A percentile compares a stretch with the other conserved stretches of the same genome.
These are phyloP conservation scores for Cygnus buccinator DNA, from an alignment of 2,113 vertebrate genomes.

Conservation along the genomic window DNA sequence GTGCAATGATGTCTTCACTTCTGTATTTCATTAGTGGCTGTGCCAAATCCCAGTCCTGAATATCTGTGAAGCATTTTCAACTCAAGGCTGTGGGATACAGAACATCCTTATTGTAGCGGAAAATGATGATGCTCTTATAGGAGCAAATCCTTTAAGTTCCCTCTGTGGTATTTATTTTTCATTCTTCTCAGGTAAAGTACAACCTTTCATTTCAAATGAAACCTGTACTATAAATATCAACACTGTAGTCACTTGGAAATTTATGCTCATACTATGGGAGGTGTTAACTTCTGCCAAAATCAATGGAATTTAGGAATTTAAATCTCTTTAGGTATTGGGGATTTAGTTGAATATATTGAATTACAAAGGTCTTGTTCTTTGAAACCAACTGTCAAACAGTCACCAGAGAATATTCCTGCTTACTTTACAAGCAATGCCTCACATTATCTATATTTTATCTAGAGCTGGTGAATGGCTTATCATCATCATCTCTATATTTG, in stretches of 20 bases:
- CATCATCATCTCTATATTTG: not conserved
- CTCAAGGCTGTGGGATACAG: not conserved
- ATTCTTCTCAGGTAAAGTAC: not conserved
- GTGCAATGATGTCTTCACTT: not conserved
- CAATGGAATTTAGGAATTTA: constrained; percentile 6
- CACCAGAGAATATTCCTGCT: not conserved
- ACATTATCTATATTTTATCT: not conserved
- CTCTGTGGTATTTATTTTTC: not conserved
- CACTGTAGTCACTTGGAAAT: not conserved
- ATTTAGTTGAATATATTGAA: not conserved
- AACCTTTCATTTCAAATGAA: not conserved
- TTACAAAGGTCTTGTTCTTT: not conserved
- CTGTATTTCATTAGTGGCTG: not conserved
- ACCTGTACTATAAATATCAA: not conserved
- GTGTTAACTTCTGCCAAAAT: not conserved
- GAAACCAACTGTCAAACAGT: not conserved
- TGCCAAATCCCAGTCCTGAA: not conserved
- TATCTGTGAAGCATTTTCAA: not conserved
- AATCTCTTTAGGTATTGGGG: not conserved
- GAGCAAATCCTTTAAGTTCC: not conserved
- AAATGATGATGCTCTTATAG: not conserved
- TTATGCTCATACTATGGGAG: not conserved
- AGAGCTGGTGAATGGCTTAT: not conserved
- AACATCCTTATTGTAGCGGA: not conserved
- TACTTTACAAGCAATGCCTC: not conserved